Evolutionary conservation across 1,140 invertebrate species (phyloP).

Genomic region (Choristoneura fumiferana): DNA sequence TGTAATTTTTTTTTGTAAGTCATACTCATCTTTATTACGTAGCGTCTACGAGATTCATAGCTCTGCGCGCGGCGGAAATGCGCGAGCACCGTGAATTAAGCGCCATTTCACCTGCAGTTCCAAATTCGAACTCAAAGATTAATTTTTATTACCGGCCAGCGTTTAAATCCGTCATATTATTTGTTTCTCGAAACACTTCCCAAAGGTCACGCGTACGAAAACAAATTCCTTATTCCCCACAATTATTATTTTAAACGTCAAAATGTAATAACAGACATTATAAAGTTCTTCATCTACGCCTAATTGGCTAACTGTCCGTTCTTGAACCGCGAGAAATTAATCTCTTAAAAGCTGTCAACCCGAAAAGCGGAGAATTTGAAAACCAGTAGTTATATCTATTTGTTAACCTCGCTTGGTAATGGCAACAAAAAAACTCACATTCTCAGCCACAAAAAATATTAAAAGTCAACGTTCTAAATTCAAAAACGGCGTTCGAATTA

Average conservation of each 20-base stretch:
- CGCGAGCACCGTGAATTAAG: slow-evolving; percentile 29
- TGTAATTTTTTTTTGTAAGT: no score
- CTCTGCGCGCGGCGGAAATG: slow-evolving; percentile 42
- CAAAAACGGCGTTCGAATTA: slow-evolving; percentile 74
- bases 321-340: slow-evolving; percentile 22
- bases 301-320: slow-evolving; percentile 33
- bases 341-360: slow-evolving; percentile 28
- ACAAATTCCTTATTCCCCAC: slow-evolving; percentile 26
- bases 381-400: slow-evolving; percentile 37
- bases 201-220: slow-evolving; percentile 5
- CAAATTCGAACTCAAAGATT: slow-evolving; percentile 10
- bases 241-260: slow-evolving; percentile 26
- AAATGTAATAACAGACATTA: slow-evolving; percentile 30
- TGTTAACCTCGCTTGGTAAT: slow-evolving; percentile 24
- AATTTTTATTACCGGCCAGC: neutral
- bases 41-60: slow-evolving; percentile 58
- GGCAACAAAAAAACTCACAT: slow-evolving; percentile 23
- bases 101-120: slow-evolving; percentile 10
- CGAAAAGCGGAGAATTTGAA: slow-evolving; percentile 25
- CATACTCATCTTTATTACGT: slow-evolving; percentile 21
- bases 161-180: slow-evolving; percentile 18
- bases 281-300: slow-evolving; percentile 21
- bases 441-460: slow-evolving; percentile 43
- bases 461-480: slow-evolving; percentile 75
- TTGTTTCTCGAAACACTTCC: slow-evolving; percentile 1